Evolutionary conservation across 2,888 invertebrate genomes (phyloP), one percentile per base, ranked within the genome.

Genomic region (Andrena fulva): DNA sequence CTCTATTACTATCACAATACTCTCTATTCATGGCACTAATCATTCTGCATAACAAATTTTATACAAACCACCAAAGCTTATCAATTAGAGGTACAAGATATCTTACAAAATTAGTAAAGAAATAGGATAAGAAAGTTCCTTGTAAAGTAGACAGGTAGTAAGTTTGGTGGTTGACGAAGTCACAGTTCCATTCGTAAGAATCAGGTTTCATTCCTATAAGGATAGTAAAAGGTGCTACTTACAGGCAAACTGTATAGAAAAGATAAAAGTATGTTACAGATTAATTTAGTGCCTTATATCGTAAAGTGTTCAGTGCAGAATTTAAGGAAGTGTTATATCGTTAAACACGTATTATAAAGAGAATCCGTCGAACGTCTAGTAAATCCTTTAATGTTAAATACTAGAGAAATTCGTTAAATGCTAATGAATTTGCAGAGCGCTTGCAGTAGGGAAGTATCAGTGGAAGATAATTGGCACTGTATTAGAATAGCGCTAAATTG

Each of bases 401-500:
- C 74, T 82, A 78, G 70, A 72, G 48, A 76, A 76, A 76, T 87
- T 75, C n/a, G 52, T 71, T 77, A 80, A 80, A 87, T 86, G 63
- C 76, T 84, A 86, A 82, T 63, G 80, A 85, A 66, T 85, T 86
- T 79, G 87, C 84, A 82, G 90, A 92, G 92, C 91, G 89, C 87
- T 92, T 90, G 91, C 91, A 92, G 90, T 89, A 89, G 85, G 88
- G 86, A 91, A 88, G 90, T 87, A 87, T 90, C 83, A 89, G 89
- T 89, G 89, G 85, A 86, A 89, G 86, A 84, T 87, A 86, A 90
- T 86, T 85, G 86, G 85, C 76, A 81, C 80, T 85, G 77, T 87
- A 86, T 88, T 89, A 84, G 86, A 85, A 80, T 83, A 86, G 85
- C 81, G 73, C 84, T 81, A 85, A 84, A 78, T 87, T 79, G 74